Evolutionary conservation across 2,113 vertebrate species (phyloP), one percentile per base, ranked within the genome.

Genomic region (Piaya cayana): DNA sequence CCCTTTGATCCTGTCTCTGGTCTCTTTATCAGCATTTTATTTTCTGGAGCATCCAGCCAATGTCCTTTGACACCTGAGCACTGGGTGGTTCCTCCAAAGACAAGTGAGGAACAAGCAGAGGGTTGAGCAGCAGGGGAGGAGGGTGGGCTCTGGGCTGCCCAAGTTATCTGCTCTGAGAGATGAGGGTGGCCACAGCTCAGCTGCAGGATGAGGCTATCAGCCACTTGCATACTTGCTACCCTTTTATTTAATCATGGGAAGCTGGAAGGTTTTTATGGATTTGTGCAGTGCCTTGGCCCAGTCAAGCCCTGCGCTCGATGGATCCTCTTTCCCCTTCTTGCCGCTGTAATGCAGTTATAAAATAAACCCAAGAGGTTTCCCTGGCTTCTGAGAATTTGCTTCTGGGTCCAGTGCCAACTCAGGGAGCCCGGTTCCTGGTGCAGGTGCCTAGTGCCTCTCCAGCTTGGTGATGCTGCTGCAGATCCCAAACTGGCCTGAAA

Each of bases 131-230:
- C 30, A 7, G 60, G 29, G 43, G 32, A 58, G 23, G 30, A 43
- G 29, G 30, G 8, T 21, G 27, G 20, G 21, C 39, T 65, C 5
- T 3, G 16, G 39, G 67, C 55, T 78, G 60, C 20, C 45, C 29
- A 29, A 11, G 37, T 4, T 36, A 3, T 12, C 26, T 12, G 49
- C 56, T 64, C 37, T 0, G 0, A 25, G 65, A 8, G 16, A 1
- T 1, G 14, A 47, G 11, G 68, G 34, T 64, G 30, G 32, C 26
- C 5, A 4, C 29, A 39, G 78, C 77, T 52, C 55, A 34, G 74
- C 55, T 59, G 49, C 76, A 59, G 52, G 26, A 12, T 3, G 34
- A 17, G 36, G 47, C 78, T 25, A 3, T 34, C 67, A 17, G 11
- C 72, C 2, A 0, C 67, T 42, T 50, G 37, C 6, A 4, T 22